These are phyloP conservation scores for Folsomia manolachei DNA, from an alignment of 2,888 invertebrate genomes.

Conservation along the genomic window DNA sequence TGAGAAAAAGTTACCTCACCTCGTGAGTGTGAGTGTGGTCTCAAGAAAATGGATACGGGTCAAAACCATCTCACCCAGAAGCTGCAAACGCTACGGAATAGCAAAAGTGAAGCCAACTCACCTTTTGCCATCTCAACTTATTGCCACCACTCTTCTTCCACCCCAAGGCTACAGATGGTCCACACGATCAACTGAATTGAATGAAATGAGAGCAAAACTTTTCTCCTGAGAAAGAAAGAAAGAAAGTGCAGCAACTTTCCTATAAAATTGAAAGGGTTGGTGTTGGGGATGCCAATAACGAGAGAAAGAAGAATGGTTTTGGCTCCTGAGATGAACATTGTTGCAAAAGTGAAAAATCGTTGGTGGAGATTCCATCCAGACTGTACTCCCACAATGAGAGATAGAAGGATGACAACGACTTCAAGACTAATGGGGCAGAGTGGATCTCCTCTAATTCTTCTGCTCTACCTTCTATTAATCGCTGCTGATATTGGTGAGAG, in stretches of 20 bases:
- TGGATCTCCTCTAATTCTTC: slow-evolving; percentile 41
- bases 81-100: background rate
- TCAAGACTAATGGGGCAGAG: slow-evolving; percentile 36
- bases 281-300: slow-evolving; percentile 11
- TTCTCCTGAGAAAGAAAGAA: background rate
- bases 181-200: background rate
- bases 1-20: background rate
- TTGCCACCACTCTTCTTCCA: background rate
- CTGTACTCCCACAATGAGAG: too few relatives aligned
- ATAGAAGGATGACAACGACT: too few relatives aligned
- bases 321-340: background rate
- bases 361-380: background rate
- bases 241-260: slow-evolving; percentile 5
- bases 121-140: background rate
- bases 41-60: slow-evolving; percentile 15
- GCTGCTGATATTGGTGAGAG: slow-evolving; percentile 50
- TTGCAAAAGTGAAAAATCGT: slow-evolving; percentile 8
- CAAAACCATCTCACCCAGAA: background rate
- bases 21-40: too few relatives aligned
- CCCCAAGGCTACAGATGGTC: slow-evolving; percentile 5
- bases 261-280: background rate
- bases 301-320: slow-evolving; percentile 3
- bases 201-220: slow-evolving; percentile 9
- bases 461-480: slow-evolving; percentile 46
- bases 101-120: background rate